These are phyloP conservation scores for Ischnura elegans DNA, from an alignment of 2,888 invertebrate genomes.

Conservation along the genomic window DNA sequence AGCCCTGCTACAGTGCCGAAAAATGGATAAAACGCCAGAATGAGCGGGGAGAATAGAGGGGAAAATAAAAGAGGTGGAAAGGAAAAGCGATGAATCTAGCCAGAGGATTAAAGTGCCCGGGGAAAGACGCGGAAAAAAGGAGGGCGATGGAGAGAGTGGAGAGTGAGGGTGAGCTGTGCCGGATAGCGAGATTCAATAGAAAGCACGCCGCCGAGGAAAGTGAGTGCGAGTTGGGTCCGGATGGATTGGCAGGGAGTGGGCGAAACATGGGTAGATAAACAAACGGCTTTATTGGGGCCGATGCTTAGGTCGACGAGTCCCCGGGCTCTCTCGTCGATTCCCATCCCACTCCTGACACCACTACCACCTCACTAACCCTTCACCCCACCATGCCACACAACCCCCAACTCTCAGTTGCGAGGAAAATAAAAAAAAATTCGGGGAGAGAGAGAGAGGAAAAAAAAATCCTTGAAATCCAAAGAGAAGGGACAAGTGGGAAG, in stretches of 20 bases:
- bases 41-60: too few relatives aligned
- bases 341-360: neutral
- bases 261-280: constrained; percentile 22
- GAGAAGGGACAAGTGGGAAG: neutral
- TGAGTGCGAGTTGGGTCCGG: neutral
- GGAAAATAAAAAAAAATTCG: neutral
- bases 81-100: too few relatives aligned
- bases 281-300: constrained; percentile 27
- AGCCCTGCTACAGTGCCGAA: too few relatives aligned
- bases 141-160: neutral
- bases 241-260: neutral
- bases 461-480: neutral
- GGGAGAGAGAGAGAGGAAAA: neutral
- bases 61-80: too few relatives aligned
- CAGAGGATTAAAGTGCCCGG: neutral
- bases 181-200: neutral
- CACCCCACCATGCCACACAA: neutral
- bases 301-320: neutral
- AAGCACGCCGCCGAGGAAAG: neutral
- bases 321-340: neutral
- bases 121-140: neutral
- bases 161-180: neutral
- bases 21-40: too few relatives aligned
- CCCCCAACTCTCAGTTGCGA: too few relatives aligned
- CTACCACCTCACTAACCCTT: neutral